phyloP scores from a whole-genome alignment of 2,888 invertebrate genomes.

The Pinctada fucata region DNA sequence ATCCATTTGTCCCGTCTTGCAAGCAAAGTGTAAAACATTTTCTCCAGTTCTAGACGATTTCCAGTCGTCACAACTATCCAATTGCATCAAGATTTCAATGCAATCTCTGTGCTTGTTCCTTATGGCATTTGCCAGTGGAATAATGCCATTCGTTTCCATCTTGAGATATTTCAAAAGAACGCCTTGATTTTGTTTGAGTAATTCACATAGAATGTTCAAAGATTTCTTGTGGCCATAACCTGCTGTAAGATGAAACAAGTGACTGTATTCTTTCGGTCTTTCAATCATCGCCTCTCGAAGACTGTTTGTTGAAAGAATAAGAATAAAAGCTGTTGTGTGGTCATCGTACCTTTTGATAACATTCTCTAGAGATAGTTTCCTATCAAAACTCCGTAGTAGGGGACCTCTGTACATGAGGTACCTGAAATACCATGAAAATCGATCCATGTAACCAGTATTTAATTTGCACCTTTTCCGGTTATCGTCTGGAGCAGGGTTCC shows the following conservation, averaged over 20 bases:
- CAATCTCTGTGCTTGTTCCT: slow-evolving; percentile 16
- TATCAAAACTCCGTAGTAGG: not conserved
- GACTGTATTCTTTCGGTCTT: not conserved
- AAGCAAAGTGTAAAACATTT: slow-evolving; percentile 50
- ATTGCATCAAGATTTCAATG: slow-evolving; percentile 9
- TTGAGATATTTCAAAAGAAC: slow-evolving; percentile 2
- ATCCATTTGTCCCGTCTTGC: slow-evolving; percentile 29
- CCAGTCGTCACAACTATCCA: slow-evolving; percentile 9
- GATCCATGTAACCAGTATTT: not conserved
- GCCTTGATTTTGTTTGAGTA: slow-evolving; percentile 8
- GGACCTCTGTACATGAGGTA: not conserved
- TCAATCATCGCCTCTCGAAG: slow-evolving; percentile 5
- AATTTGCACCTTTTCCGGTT: not conserved
- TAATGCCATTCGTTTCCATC: slow-evolving; percentile 12
- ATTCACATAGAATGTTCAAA: slow-evolving; percentile 34
- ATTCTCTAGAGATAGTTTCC: slow-evolving; percentile 9
- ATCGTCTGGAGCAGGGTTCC: not conserved
- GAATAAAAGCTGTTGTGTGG: slow-evolving; percentile 10
- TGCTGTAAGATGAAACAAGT: slow-evolving; percentile 39
- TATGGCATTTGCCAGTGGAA: slow-evolving; percentile 27
- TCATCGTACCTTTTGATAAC: slow-evolving; percentile 26
- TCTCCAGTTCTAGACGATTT: slow-evolving; percentile 32
- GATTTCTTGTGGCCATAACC: slow-evolving; percentile 35
- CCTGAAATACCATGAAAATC: too few species aligned
- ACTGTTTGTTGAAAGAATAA: slow-evolving; percentile 18